phyloP scores from a whole-genome alignment of 2,797 vertebrate species.

The Borostomias antarcticus region DNA sequence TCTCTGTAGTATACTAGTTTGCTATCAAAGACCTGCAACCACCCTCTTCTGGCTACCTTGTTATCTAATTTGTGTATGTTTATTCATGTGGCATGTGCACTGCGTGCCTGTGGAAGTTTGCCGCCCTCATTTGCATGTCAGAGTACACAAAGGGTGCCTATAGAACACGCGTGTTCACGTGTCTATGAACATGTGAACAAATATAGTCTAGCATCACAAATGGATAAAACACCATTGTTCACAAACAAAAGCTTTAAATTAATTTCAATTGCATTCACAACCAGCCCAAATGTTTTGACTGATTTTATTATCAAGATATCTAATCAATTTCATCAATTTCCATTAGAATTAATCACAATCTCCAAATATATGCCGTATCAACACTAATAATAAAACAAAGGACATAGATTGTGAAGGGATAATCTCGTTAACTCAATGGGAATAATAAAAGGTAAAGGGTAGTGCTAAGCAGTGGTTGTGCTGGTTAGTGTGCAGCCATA shows the following conservation, averaged over 20 bases:
- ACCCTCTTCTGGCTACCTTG: constrained; percentile 57
- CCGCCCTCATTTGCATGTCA: constrained; percentile 55
- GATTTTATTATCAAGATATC: neutral
- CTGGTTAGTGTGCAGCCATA: constrained; percentile 44
- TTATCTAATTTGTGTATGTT: constrained; percentile 69
- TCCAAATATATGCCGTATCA: neutral
- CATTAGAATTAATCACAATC: neutral
- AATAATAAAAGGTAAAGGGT: neutral
- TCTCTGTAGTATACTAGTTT: constrained; percentile 59
- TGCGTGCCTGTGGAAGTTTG: constrained; percentile 38
- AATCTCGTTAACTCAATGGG: too few relatives aligned
- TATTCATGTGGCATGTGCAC: constrained; percentile 53
- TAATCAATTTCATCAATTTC: neutral
- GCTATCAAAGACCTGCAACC: constrained; percentile 62
- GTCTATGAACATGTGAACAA: constrained; percentile 31
- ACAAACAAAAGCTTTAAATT: neutral
- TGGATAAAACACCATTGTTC: neutral
- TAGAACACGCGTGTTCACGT: constrained; percentile 11
- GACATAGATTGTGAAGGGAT: neutral
- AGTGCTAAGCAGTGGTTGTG: constrained; percentile 17
- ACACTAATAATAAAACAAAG: neutral
- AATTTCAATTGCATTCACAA: too few relatives aligned
- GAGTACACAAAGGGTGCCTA: constrained; percentile 25
- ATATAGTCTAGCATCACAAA: constrained; percentile 1
- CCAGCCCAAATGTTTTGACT: neutral